Percentiles rank a stretch among this genome's conserved stretches.
These are phyloP conservation scores for Silurus meridionalis DNA, from an alignment of 2,113 vertebrate genomes.

Conservation along the genomic window DNA sequence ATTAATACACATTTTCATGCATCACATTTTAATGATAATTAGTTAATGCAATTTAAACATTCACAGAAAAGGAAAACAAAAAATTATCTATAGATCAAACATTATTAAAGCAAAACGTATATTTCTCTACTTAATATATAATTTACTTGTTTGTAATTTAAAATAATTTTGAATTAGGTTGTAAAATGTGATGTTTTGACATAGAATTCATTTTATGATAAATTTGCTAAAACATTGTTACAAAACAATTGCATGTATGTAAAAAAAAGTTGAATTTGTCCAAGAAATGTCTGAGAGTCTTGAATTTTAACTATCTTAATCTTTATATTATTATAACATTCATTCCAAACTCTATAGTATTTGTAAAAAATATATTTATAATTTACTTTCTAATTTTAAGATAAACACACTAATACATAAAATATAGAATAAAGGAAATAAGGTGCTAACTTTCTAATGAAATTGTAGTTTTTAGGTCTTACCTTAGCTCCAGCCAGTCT, in stretches of 20 bases:
- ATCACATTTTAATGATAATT: too few species aligned
- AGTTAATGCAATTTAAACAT: too few species aligned
- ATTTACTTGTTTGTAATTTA: not conserved
- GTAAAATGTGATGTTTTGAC: not conserved
- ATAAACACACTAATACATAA: not conserved
- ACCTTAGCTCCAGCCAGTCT: not conserved
- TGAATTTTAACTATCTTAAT: not conserved
- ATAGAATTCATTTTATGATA: not conserved
- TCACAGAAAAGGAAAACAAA: too few species aligned
- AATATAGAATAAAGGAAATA: not conserved
- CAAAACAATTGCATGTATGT: not conserved
- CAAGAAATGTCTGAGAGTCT: not conserved
- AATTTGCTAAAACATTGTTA: not conserved
- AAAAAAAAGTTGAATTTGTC: not conserved
- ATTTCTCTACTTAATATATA: not conserved
- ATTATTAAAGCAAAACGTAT: too few species aligned
- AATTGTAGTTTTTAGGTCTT: not conserved
- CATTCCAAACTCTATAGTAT: not conserved
- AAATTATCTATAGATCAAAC: too few species aligned
- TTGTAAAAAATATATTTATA: not conserved
- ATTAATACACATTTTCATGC: too few species aligned
- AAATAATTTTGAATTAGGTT: not conserved
- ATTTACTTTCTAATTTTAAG: too few species aligned
- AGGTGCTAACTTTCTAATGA: not conserved
- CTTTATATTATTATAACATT: not conserved